Base-by-base conservation (phyloP, 2,113 vertebrate genomes). In the Epinephelus fuscoguttatus region DNA sequence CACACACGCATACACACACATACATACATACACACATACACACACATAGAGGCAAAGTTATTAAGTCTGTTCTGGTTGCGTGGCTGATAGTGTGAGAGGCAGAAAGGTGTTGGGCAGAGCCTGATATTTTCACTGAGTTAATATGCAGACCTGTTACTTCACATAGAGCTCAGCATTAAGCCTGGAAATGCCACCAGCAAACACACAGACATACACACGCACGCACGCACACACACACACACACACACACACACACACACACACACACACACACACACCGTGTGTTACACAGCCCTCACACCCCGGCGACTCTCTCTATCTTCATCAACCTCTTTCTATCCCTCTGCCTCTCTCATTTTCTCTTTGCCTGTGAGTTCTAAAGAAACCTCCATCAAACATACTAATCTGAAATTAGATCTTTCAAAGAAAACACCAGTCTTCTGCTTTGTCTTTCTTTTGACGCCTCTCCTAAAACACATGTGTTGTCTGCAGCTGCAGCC, bases 361-460 rank as follows among this genome's bases (percentile, higher is more conserved):
- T 70, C 25, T 70, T 64, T 33, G 68, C 76, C 60, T 47, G 57
- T 67, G 62, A 84, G 40, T 73, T 85, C 50, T 76, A 73, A 83
- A 76, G 81, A 75, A 76, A 70, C 66, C 60, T 84, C 75, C 66
- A 85, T 88, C 77, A 82, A 84, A 90, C 70, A 47, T 6, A 68
- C 59, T 90, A 88, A 93, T 92, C 89, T 89, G 86, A 91, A 92
- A 92, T 90, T 27, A 82, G 79, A 93, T 92, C 85, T 91, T 71
- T 80, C 49, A 82, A 72, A 72, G 60, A 76, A 70, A 70, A 84
- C 63, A 15, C 59, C 4, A 25, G 85, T 80, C 69, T 42, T 53
- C 13, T 50, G 37, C 74, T 78, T 78, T 64, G 78, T 84, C 72
- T 80, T 64, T 25, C 59, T 75, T 76, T 66, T 30, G 50, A 72